Evolutionary conservation across 2,888 invertebrate genomes (phyloP).

Genomic region (Agrochola litura): DNA sequence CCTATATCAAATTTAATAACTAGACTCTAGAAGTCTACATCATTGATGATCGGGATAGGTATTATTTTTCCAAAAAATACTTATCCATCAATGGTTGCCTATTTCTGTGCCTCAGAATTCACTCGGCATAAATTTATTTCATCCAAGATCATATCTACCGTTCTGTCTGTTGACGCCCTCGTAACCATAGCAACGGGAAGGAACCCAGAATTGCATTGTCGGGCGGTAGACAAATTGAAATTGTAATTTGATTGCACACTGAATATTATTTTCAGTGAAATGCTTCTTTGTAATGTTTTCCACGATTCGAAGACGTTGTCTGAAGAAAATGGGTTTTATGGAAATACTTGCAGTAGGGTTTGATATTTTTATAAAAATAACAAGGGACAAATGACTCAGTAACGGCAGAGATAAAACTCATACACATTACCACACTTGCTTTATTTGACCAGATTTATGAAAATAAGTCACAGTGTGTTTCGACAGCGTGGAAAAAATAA

Average conservation of each 20-base stretch:
- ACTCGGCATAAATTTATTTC: slow-evolving; percentile 38
- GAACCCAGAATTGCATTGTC: slow-evolving; percentile 55
- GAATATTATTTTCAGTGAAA: slow-evolving; percentile 52
- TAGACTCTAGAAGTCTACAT: neutral
- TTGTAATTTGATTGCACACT: slow-evolving; percentile 63
- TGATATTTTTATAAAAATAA: slow-evolving; percentile 13
- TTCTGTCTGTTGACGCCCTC: slow-evolving; percentile 67
- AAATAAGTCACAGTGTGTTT: too few species aligned
- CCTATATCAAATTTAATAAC: neutral
- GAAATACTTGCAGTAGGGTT: neutral
- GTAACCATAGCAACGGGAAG: slow-evolving; percentile 68
- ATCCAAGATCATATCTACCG: slow-evolving; percentile 51
- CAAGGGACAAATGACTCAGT: neutral
- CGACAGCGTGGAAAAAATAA: too few species aligned
- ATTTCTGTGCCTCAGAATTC: slow-evolving; percentile 1
- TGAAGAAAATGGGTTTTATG: slow-evolving; percentile 24
- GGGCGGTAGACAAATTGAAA: slow-evolving; percentile 61
- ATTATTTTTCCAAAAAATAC: neutral
- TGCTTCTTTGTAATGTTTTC: slow-evolving; percentile 45
- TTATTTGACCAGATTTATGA: too few species aligned
- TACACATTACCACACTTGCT: neutral
- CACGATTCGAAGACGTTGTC: slow-evolving; percentile 29
- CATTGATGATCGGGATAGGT: neutral
- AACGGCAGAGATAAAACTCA: too few species aligned
- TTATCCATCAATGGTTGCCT: neutral